phyloP scores from a whole-genome alignment of 2,113 vertebrate species.

The Alexandromys fortis region DNA sequence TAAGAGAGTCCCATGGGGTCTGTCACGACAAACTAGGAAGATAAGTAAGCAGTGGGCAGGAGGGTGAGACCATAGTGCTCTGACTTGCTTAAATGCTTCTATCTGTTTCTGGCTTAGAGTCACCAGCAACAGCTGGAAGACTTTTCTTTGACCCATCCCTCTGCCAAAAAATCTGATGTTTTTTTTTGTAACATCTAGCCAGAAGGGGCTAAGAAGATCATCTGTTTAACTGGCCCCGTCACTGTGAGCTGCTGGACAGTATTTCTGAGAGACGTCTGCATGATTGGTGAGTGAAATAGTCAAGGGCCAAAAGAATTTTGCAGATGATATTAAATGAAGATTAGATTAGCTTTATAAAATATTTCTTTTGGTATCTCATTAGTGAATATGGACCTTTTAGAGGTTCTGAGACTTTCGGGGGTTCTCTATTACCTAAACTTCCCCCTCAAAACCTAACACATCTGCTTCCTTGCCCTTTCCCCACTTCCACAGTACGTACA shows the following conservation, averaged over 20 bases:
- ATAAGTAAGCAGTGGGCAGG: not conserved
- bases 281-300: not conserved
- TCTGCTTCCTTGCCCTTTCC: not conserved
- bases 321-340: not conserved
- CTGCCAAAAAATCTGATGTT: no score
- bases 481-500: not conserved
- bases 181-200: not conserved
- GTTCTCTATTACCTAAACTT: not conserved
- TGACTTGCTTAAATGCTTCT: not conserved
- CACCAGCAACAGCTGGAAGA: not conserved
- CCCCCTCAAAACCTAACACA: not conserved
- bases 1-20: not conserved
- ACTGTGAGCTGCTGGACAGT: not conserved
- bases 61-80: no score
- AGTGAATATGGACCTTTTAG: not conserved
- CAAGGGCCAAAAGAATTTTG: not conserved
- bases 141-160: not conserved
- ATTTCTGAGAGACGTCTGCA: not conserved
- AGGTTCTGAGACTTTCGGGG: not conserved
- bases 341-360: not conserved
- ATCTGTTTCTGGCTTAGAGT: not conserved
- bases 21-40: constrained; percentile 12
- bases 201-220: not conserved
- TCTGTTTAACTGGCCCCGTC: no score
- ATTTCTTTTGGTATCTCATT: not conserved